phyloP scores from a whole-genome alignment of 2,113 vertebrate species.

The Clinocottus analis region DNA sequence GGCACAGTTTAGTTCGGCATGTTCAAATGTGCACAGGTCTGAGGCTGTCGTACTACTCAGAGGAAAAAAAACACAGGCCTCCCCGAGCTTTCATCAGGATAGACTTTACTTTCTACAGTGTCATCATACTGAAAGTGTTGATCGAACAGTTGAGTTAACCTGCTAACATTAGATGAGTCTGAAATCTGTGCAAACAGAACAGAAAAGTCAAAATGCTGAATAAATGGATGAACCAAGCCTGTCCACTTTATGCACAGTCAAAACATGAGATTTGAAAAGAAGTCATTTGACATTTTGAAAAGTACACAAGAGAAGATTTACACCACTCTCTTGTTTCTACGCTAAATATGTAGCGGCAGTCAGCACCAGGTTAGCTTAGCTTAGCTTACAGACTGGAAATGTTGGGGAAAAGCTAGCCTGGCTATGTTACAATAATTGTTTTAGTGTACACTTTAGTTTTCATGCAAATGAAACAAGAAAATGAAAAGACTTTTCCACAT shows the following conservation, averaged over 20 bases:
- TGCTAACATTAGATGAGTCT: slow-evolving; percentile 31
- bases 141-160: slow-evolving; percentile 30
- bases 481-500: neutral
- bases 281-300: neutral
- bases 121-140: slow-evolving; percentile 34
- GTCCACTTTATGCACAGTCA: neutral
- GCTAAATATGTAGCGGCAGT: neutral
- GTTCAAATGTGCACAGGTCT: slow-evolving; percentile 76
- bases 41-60: slow-evolving; percentile 76
- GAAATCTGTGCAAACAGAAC: slow-evolving; percentile 21
- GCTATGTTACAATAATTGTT: neutral
- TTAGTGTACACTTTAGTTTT: neutral
- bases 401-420: neutral
- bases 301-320: neutral
- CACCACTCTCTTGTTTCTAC: neutral
- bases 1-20: slow-evolving; percentile 84
- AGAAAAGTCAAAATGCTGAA: neutral
- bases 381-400: neutral
- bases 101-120: slow-evolving; percentile 56
- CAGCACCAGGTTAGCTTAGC: neutral
- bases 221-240: neutral
- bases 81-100: slow-evolving; percentile 60
- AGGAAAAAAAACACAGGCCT: slow-evolving; percentile 76
- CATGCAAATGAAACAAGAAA: neutral
- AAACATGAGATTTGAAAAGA: neutral